These are phyloP conservation scores for Pinctada fucata DNA, from an alignment of 2,888 invertebrate species.

Conservation along the genomic window DNA sequence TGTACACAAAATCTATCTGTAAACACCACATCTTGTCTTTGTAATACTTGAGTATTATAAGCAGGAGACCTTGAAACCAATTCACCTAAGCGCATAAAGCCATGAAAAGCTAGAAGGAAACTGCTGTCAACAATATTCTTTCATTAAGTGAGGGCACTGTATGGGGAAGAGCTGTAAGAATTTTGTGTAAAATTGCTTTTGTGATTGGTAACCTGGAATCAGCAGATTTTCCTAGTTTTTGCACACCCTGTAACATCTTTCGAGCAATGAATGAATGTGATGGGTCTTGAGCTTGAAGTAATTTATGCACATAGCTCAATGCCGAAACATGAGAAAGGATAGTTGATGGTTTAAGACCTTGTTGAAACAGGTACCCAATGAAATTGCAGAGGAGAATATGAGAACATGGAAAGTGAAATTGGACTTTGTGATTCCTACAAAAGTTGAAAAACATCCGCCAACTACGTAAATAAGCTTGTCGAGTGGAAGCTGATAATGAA, in stretches of 20 bases:
- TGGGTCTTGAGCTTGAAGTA: background rate
- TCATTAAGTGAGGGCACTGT: background rate
- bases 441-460: background rate
- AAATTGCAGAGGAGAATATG: slow-evolving; percentile 1
- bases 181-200: background rate
- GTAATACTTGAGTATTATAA: too few relatives aligned
- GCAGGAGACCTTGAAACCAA: background rate
- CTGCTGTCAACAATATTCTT: background rate
- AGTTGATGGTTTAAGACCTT: slow-evolving; percentile 9
- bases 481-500: slow-evolving; percentile 5
- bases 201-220: slow-evolving; percentile 10
- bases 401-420: slow-evolving; percentile 13
- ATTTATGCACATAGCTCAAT: slow-evolving; percentile 21
- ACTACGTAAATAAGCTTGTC: background rate
- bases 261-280: background rate
- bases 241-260: slow-evolving; percentile 3
- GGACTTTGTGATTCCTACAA: background rate
- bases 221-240: background rate
- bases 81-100: slow-evolving; percentile 13
- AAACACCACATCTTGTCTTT: too few relatives aligned
- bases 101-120: slow-evolving; percentile 13
- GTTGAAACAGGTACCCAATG: background rate
- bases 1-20: too few relatives aligned
- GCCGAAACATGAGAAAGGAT: slow-evolving; percentile 21
- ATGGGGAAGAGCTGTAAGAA: background rate